Percentiles rank a stretch among this genome's conserved stretches.
These are phyloP conservation scores for Hippocampus barbouri DNA, from an alignment of 2,113 vertebrate species.

Conservation along the genomic window DNA sequence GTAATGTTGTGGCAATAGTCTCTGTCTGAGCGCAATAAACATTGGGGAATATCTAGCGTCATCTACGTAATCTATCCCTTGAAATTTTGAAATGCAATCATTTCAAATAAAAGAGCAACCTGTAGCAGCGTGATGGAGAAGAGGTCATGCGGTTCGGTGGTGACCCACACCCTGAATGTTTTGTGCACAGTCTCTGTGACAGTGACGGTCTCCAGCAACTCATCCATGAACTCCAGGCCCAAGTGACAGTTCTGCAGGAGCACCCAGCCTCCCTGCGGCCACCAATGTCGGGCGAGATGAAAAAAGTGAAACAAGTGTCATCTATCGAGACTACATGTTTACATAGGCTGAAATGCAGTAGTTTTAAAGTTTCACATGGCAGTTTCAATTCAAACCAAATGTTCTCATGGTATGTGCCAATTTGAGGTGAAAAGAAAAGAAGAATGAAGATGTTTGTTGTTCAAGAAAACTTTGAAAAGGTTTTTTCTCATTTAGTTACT, in stretches of 20 bases:
- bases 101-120: slow-evolving; percentile 22
- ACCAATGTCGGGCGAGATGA: slow-evolving; percentile 6
- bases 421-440: no score
- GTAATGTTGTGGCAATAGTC: not conserved
- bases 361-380: no score
- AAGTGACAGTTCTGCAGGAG: slow-evolving; percentile 89
- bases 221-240: slow-evolving; percentile 83
- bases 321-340: not conserved
- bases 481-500: no score
- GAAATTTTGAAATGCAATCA: not conserved
- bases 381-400: no score
- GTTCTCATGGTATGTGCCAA: no score
- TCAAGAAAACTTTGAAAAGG: no score
- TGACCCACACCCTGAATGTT: slow-evolving; percentile 83
- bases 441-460: no score
- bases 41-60: no score
- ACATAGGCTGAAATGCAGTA: no score
- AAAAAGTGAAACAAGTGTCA: no score
- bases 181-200: slow-evolving; percentile 71
- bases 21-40: no score
- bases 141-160: slow-evolving; percentile 77
- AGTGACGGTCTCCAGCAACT: slow-evolving; percentile 77
- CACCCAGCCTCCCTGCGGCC: slow-evolving; percentile 81
- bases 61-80: not conserved
- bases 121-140: slow-evolving; percentile 57